These are phyloP conservation scores for Dysmachus trigonus DNA, from an alignment of 2,888 invertebrate species.

Conservation along the genomic window DNA sequence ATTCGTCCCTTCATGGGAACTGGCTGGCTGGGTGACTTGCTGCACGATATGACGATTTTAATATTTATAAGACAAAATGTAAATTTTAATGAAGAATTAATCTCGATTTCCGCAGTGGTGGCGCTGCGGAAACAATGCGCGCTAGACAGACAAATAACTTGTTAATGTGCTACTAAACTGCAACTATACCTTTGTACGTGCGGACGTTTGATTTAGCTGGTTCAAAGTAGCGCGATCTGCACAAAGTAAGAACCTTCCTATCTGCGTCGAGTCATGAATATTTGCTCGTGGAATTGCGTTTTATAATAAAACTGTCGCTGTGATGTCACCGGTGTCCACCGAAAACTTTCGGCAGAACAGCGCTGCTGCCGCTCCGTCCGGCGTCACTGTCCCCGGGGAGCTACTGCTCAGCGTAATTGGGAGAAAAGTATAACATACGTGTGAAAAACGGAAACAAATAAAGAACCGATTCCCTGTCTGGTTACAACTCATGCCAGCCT, in stretches of 20 bases:
- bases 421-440: background rate
- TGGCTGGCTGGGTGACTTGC: background rate
- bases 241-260: background rate
- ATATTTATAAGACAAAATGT: slow-evolving; percentile 25
- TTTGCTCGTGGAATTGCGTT: background rate
- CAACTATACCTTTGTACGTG: background rate
- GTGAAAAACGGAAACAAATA: background rate
- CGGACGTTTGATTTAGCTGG: background rate
- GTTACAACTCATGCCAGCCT: background rate
- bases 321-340: background rate
- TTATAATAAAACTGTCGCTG: background rate
- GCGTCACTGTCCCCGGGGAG: background rate
- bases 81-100: slow-evolving; percentile 25
- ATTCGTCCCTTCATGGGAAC: background rate
- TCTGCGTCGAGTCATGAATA: background rate
- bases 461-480: background rate
- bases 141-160: background rate
- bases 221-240: background rate
- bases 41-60: slow-evolving; percentile 5
- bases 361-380: background rate
- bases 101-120: slow-evolving; percentile 23
- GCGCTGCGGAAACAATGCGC: background rate
- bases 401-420: background rate
- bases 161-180: background rate
- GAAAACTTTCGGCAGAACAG: background rate